Conservation (phyloP, 1,140 invertebrate genomes). For the Ganaspis sp. region DNA sequence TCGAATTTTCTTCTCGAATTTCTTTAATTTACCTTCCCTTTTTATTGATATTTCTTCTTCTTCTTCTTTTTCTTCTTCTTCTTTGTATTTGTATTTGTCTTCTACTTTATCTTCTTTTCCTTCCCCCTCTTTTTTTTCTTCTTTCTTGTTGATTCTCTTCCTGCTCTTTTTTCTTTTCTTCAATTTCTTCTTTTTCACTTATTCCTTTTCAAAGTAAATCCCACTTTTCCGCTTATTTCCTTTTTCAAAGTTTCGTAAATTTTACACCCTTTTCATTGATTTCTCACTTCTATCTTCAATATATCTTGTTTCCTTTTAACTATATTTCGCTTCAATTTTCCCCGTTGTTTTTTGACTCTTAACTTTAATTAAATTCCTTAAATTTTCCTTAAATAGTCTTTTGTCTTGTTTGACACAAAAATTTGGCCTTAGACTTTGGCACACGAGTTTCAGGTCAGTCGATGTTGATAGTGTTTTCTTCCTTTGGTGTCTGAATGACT, state of each 20-base stretch:
- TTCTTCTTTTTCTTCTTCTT: no score
- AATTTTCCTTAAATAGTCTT: background rate
- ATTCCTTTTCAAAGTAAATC: constrained; percentile 9
- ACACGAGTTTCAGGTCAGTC: constrained; percentile 21
- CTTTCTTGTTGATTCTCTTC: constrained; percentile 1
- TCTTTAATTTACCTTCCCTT: no score
- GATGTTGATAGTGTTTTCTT: constrained; percentile 28
- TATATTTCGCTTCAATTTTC: background rate
- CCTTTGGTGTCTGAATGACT: no score
- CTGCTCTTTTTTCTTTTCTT: constrained; percentile 9
- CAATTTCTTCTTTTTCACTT: background rate
- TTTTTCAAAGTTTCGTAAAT: no score
- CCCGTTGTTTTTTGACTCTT: constrained; percentile 11
- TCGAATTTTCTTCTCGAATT: background rate
- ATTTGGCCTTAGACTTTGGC: constrained; percentile 32
- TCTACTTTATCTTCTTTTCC: background rate
- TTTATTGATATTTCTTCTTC: no score
- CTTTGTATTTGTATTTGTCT: no score
- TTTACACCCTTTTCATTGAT: no score
- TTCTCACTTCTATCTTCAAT: no score
- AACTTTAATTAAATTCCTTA: background rate
- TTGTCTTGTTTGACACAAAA: constrained; percentile 12
- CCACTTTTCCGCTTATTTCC: background rate
- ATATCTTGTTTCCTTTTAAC: no score
- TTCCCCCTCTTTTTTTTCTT: background rate